Percentiles rank a stretch among this genome's conserved stretches.
Conservation (phyloP, 2,797 vertebrate genomes). For the Sardinella longiceps region DNA sequence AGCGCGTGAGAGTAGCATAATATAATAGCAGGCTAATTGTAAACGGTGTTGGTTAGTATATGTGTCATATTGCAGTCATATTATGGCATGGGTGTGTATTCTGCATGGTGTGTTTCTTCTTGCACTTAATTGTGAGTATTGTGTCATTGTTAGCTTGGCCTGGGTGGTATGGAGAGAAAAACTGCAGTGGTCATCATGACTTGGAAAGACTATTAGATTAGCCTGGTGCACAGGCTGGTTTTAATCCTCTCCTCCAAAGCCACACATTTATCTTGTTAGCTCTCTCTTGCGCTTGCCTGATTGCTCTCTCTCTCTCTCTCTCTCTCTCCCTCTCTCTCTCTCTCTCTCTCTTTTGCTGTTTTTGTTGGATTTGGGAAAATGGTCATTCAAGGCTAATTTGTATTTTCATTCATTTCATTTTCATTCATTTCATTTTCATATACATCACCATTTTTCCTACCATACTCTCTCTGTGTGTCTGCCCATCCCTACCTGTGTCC, state of each 20-base stretch:
- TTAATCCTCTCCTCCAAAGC: conserved; percentile 46
- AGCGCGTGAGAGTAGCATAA: neutral
- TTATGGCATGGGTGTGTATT: no score
- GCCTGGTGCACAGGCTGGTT: conserved; percentile 29
- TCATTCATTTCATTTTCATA: neutral
- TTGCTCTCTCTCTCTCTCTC: neutral
- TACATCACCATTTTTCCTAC: neutral
- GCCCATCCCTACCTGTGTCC: neutral
- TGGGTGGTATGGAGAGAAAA: conserved; percentile 23
- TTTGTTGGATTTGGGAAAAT: neutral
- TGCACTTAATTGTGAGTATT: neutral
- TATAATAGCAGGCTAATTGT: no score
- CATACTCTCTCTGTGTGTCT: neutral
- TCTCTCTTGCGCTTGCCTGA: neutral
- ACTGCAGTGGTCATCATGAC: conserved; percentile 44
- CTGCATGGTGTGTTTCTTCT: neutral
- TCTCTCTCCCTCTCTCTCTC: neutral
- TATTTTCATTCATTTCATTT: neutral
- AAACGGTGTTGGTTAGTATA: no score
- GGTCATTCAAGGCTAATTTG: neutral
- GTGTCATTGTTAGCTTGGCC: neutral
- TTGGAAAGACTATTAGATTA: conserved; percentile 47
- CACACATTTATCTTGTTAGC: conserved; percentile 47
- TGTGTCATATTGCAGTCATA: no score
- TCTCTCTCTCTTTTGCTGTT: neutral